Base-by-base conservation (phyloP, 2,888 invertebrate species). In the Ichneumoninae sp. region DNA sequence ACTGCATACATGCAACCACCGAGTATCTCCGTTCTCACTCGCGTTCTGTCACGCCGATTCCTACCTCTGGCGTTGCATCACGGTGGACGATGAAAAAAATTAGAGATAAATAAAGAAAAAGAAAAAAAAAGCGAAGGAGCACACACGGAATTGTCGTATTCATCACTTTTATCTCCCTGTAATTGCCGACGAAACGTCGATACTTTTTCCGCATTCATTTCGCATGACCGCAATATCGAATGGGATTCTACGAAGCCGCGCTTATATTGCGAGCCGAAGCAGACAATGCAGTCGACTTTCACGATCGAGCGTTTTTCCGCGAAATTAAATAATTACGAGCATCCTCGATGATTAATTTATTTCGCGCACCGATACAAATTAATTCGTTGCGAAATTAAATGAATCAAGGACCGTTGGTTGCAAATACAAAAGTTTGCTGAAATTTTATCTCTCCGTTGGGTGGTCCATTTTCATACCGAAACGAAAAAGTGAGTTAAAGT, bases 121-220 rank as follows among this genome's bases (percentile, higher is more conserved):
- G 1, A 40, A 77, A 40, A 40, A 71, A 71, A 36, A 71, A 71
- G 47, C 50, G 63, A 71, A 36, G 44, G 33, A 26, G 63, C 36
- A 33, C 40, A 54, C 71, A 36, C 65, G 63, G 79, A 50, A 73
- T 73, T 44, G 36, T 54, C 66, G n/a, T 40, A 54, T 66, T 73
- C 73, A 54, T 60, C 30, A 66, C 44, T n/a, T 40, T 54, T 71
- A 73, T 80, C 71, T 40, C 40, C n/a, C 33, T 65, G 54, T 66
- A 73, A 80, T 73, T 44, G 71, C 16, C 71, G 79, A 57, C 50
- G 71, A 63, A 47, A 80, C 79, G 44, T 80, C 71, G 54, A 80
- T 66, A 73, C 22, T 54, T 52, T 79, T 73, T 44, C 65, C 79
- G 71, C 79, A 79, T 79, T 66, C 40, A 13, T 52, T 52, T 79